Base-by-base conservation (phyloP, 2,888 invertebrate genomes). In the Drosophila mercatorum region DNA sequence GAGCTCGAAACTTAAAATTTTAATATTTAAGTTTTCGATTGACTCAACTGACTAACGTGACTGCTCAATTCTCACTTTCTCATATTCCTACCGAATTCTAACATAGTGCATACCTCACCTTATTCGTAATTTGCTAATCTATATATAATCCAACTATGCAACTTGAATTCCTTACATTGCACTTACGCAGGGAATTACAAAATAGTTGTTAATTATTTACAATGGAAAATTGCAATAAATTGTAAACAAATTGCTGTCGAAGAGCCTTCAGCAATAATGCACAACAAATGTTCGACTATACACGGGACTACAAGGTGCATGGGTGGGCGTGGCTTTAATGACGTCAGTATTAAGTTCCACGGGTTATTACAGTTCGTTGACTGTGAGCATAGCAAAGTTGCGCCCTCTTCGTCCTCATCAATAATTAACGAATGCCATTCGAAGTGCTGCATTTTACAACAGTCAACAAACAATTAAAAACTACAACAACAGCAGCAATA, bases 311-410 rank as follows among this genome's bases (percentile, higher is more conserved):
- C 40, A 8, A 34, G 31, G 46, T 22, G 14, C 22, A 12, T 22
- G 22, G 34, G 22, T 22, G 43, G 41, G 31, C 34, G 40, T 56
- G 57, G 5, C 28, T 22, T 22, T 17, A 7, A 40, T 56, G 46
- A 64, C 52, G 67, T 64, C 38, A 44, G 1, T 26, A 26, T 3
- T 14, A 43, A 44, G 34, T 57, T 26, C 14, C 12, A 73, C 65
- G 83, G 90, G 91, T 91, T 81, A 91, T 72, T 89, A 57, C 47
- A 69, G 91, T 91, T 91, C 90, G 82, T 91, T 91, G 85, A 85
- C 90, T 67, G 75, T 52, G 28, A 46, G 36, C 28, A 44, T 51
- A 46, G 47, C 51, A 59, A 68, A 58, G 64, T 44, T 44, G 68
- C 38, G 41, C 22, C 51, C 22, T 8, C 14, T 44, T 38, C 11